Conservation (phyloP, 2,113 vertebrate genomes). For the Lethenteron reissneri region DNA sequence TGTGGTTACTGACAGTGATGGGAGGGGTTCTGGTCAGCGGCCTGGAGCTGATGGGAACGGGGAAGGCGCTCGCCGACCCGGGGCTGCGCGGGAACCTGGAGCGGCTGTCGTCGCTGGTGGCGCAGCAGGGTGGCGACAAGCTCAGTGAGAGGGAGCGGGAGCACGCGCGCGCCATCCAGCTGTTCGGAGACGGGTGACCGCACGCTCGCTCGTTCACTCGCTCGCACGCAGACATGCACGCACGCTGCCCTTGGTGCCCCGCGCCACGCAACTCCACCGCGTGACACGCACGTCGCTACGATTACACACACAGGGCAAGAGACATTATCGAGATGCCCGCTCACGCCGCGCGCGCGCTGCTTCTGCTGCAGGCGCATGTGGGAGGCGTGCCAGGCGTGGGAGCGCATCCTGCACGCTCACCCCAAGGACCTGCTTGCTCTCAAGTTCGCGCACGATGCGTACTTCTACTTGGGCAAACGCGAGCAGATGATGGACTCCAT, state of each 20-base stretch:
- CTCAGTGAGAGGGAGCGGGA: conserved; percentile 43
- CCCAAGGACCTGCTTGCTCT: conserved; percentile 71
- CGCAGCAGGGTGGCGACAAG: conserved; percentile 19
- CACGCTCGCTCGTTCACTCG: too few relatives aligned
- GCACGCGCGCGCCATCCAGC: conserved; percentile 44
- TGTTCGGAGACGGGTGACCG: conserved; percentile 54
- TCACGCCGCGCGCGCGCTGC: neutral
- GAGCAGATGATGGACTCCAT: conserved; percentile 55
- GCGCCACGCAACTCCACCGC: too few relatives aligned
- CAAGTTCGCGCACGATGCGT: conserved; percentile 54
- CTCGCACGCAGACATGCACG: too few relatives aligned
- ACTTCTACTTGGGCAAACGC: conserved; percentile 55
- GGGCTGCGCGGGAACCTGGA: conserved; percentile 32
- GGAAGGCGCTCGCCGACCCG: conserved; percentile 27
- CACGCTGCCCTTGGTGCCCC: too few relatives aligned
- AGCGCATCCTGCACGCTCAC: conserved; percentile 48
- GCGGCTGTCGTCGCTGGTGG: conserved; percentile 30
- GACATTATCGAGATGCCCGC: too few relatives aligned
- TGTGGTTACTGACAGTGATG: conserved; percentile 33
- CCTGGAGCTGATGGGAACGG: conserved; percentile 37
- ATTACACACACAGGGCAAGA: too few relatives aligned
- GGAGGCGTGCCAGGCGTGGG: conserved; percentile 47
- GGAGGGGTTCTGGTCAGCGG: conserved; percentile 55
- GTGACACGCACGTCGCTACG: too few relatives aligned
- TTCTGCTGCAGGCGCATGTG: conserved; percentile 26